phyloP scores from a whole-genome alignment of 23 tunicate species.

The Trididemnum nubilum region DNA sequence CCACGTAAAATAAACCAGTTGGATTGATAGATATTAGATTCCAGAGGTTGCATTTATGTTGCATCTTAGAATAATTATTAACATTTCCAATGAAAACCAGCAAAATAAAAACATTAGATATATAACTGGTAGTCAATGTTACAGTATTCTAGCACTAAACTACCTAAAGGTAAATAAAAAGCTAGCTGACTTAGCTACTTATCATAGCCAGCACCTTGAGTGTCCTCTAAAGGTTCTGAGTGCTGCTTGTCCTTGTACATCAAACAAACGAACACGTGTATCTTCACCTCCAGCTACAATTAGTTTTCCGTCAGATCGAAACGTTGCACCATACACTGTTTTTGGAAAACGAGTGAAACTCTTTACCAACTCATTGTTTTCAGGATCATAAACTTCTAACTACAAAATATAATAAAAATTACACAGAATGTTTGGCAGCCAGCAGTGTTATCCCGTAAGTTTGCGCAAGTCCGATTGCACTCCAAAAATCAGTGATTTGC shows the following conservation, averaged over 20 bases:
- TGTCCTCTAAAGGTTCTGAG: slow-evolving; percentile 82
- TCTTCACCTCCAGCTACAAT: slow-evolving; percentile 85
- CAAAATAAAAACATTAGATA: no score
- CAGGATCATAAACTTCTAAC: slow-evolving; percentile 57
- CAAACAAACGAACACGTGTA: slow-evolving; percentile 58
- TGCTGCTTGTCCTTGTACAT: slow-evolving; percentile 60
- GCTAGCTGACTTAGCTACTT: no score
- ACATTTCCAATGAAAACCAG: no score
- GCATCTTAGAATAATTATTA: no score
- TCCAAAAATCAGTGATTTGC: neutral
- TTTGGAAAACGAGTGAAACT: slow-evolving; percentile 75
- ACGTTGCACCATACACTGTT: slow-evolving; percentile 72
- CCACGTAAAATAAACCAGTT: no score
- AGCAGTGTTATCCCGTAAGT: neutral
- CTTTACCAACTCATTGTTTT: slow-evolving; percentile 50
- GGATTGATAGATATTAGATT: no score
- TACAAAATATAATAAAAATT: neutral
- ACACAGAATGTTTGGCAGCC: neutral
- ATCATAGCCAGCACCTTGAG: no score
- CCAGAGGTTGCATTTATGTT: no score
- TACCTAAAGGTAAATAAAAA: no score
- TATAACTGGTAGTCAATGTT: no score
- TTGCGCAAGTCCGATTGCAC: neutral
- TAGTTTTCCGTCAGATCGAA: slow-evolving; percentile 75
- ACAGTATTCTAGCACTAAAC: no score